Percentiles rank a stretch among this genome's conserved stretches.
These are phyloP conservation scores for Troides helena DNA, from an alignment of 2,888 invertebrate genomes.

Conservation along the genomic window DNA sequence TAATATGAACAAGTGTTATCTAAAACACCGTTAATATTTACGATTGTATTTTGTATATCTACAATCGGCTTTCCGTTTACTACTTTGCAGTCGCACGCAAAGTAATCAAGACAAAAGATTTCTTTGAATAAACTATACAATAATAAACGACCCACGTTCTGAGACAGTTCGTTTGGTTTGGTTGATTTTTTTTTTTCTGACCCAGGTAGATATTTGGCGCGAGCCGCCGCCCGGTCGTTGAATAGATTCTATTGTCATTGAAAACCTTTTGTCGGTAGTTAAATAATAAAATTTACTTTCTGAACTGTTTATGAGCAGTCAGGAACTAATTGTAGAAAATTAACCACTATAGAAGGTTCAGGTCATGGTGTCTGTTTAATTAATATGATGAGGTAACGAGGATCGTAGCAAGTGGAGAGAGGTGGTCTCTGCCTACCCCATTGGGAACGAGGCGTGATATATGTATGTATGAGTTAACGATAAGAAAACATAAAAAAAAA, in stretches of 20 bases:
- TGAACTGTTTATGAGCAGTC: constrained; percentile 42
- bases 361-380: not conserved
- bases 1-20: not conserved
- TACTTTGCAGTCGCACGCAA: constrained; percentile 40
- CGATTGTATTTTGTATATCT: not conserved
- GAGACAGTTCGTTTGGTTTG: constrained; percentile 54
- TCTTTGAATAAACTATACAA: constrained; percentile 42
- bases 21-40: not conserved
- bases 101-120: constrained; percentile 52
- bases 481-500: not conserved
- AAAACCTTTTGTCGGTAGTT: constrained; percentile 34
- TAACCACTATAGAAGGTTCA: constrained; percentile 1
- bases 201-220: constrained; percentile 57
- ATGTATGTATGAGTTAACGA: too few species aligned
- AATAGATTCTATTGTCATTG: constrained; percentile 28
- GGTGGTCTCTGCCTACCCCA: too few species aligned
- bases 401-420: too few species aligned
- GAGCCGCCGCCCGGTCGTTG: constrained; percentile 38
- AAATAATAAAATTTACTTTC: constrained; percentile 43
- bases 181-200: constrained; percentile 47
- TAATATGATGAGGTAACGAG: not conserved
- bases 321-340: constrained; percentile 30
- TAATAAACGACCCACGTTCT: constrained; percentile 63
- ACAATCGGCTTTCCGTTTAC: constrained; percentile 30
- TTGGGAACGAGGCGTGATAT: too few species aligned